Evolutionary conservation across 2,888 invertebrate species (phyloP).

Genomic region (Amblyteles armatorius): DNA sequence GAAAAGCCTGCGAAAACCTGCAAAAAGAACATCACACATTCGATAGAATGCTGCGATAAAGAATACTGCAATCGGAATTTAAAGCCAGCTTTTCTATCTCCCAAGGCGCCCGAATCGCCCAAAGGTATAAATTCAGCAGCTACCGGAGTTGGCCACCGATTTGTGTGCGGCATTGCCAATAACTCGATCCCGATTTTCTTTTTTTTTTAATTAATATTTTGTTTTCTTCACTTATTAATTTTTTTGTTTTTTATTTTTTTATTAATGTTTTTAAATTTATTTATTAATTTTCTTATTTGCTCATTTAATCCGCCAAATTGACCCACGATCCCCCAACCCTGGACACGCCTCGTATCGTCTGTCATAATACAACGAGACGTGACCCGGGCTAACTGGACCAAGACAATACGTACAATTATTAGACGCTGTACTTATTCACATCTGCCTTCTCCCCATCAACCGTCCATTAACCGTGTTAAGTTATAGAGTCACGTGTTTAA

Average conservation of each 20-base stretch:
- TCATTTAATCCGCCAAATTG: slow-evolving; percentile 27
- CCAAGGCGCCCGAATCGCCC: slow-evolving; percentile 79
- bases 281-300: neutral
- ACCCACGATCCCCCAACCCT: neutral
- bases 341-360: slow-evolving; percentile 26
- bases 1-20: slow-evolving; percentile 86
- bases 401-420: slow-evolving; percentile 19
- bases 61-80: slow-evolving; percentile 87
- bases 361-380: neutral
- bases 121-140: slow-evolving; percentile 66
- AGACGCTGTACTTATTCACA: slow-evolving; percentile 11
- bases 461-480: slow-evolving; percentile 46
- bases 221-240: neutral
- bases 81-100: slow-evolving; percentile 83
- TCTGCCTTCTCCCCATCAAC: neutral
- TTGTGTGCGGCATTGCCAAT: slow-evolving; percentile 78
- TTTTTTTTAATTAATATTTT: neutral
- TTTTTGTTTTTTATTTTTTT: neutral
- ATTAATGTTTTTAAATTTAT: neutral
- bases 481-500: slow-evolving; percentile 53
- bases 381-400: slow-evolving; percentile 30
- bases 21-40: slow-evolving; percentile 82
- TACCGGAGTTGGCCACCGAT: slow-evolving; percentile 84
- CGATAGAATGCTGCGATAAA: slow-evolving; percentile 85
- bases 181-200: slow-evolving; percentile 43